Percentiles rank a stretch among this genome's conserved stretches.
phyloP scores from a whole-genome alignment of 2,888 invertebrate species.

The Julus scandinavius region DNA sequence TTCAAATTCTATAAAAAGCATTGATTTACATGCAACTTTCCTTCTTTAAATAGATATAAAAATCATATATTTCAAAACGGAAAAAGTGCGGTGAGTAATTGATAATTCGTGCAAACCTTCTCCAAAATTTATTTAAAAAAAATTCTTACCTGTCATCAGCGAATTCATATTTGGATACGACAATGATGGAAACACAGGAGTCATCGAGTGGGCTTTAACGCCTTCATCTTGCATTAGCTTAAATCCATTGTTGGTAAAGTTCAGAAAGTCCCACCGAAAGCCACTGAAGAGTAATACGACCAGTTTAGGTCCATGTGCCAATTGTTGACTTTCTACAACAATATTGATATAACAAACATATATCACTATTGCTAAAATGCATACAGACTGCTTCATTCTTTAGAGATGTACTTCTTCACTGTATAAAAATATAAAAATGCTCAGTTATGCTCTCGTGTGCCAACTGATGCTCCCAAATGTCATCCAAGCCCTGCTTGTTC shows the following conservation, averaged over 20 bases:
- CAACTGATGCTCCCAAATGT: neutral
- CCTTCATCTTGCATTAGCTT: constrained; percentile 54
- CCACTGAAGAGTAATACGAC: constrained; percentile 55
- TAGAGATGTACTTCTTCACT: neutral
- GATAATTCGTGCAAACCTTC: too few relatives aligned
- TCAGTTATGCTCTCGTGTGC: neutral
- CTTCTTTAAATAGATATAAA: too few relatives aligned
- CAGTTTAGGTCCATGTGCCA: constrained; percentile 51
- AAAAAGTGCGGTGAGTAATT: too few relatives aligned
- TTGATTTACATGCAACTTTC: too few relatives aligned
- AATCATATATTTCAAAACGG: too few relatives aligned
- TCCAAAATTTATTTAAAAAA: too few relatives aligned
- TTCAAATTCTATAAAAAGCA: too few relatives aligned
- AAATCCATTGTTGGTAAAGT: constrained; percentile 55
- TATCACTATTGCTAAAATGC: neutral
- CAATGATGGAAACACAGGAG: constrained; percentile 56
- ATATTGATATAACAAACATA: constrained; percentile 35
- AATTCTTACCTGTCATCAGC: constrained; percentile 55
- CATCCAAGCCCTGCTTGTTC: neutral
- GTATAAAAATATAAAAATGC: neutral
- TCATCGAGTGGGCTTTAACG: constrained; percentile 51
- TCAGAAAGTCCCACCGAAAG: constrained; percentile 56
- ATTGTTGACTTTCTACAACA: neutral
- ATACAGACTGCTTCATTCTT: constrained; percentile 21
- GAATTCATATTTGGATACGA: constrained; percentile 55